Conservation (phyloP, 2,113 vertebrate species). For the Macroglossus sobrinus region DNA sequence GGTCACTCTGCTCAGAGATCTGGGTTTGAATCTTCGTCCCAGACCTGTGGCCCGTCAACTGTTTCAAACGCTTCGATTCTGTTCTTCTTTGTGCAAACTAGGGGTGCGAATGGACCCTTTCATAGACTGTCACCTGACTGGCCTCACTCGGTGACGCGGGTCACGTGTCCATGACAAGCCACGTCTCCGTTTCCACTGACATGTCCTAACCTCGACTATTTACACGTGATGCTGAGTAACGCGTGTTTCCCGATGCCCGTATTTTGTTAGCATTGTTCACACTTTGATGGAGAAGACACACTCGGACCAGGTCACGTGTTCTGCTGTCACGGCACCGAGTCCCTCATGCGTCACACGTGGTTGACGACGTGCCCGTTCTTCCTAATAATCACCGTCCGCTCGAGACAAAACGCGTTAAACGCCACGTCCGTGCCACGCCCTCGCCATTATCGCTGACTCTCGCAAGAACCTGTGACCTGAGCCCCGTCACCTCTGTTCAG, state of each 20-base stretch:
- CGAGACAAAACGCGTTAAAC: background rate
- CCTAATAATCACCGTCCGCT: fast-evolving
- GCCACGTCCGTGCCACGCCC: too few species aligned
- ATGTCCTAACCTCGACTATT: background rate
- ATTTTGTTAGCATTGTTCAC: background rate
- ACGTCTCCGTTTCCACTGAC: background rate
- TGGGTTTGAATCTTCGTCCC: background rate
- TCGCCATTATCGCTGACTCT: background rate
- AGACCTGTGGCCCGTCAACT: background rate
- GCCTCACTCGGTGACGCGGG: fast-evolving
- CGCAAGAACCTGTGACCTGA: too few species aligned
- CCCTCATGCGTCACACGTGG: fast-evolving
- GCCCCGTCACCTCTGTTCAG: background rate
- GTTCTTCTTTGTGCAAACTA: background rate
- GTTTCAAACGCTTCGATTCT: background rate
- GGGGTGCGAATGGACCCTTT: background rate
- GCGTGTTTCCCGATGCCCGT: background rate
- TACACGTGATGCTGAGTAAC: too few species aligned
- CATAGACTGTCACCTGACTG: too few species aligned
- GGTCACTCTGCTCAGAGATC: background rate
- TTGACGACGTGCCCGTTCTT: too few species aligned
- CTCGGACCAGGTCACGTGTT: background rate
- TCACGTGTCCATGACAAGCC: background rate
- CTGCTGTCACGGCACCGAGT: background rate
- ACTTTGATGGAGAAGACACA: background rate